phyloP scores from a whole-genome alignment of 2,797 vertebrate species.

The Peromyscus attwateri region DNA sequence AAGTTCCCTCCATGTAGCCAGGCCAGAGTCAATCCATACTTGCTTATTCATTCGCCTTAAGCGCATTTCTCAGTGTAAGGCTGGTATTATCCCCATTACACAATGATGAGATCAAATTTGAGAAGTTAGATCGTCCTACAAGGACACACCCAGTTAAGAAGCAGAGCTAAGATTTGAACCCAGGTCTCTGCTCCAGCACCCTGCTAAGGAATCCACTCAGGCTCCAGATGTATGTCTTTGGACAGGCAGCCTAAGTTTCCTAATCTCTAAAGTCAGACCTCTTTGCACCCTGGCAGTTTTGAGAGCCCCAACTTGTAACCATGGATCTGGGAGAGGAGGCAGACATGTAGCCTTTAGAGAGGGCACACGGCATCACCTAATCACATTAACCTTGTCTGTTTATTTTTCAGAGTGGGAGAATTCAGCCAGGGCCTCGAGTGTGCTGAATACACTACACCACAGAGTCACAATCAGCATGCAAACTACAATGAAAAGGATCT shows the following conservation, averaged over 20 bases:
- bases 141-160: background rate
- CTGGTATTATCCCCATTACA: background rate
- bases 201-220: conserved; percentile 1
- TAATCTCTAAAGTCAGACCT: conserved; percentile 25
- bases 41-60: background rate
- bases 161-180: conserved; percentile 1
- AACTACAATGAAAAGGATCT: background rate
- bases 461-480: background rate
- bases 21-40: background rate
- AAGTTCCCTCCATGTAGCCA: background rate
- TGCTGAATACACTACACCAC: background rate
- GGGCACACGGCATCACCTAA: background rate
- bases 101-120: background rate
- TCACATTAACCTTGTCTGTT: background rate
- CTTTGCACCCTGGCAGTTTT: background rate
- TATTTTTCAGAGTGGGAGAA: background rate
- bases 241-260: background rate
- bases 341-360: conserved; percentile 20
- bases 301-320: background rate
- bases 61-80: background rate
- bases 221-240: background rate
- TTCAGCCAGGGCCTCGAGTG: background rate
- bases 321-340: background rate
- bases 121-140: background rate
- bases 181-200: background rate